A percentile compares a stretch with the other conserved stretches of the same genome.
phyloP scores from a whole-genome alignment of 1,140 invertebrate genomes.

The Chironomus tepperi region DNA sequence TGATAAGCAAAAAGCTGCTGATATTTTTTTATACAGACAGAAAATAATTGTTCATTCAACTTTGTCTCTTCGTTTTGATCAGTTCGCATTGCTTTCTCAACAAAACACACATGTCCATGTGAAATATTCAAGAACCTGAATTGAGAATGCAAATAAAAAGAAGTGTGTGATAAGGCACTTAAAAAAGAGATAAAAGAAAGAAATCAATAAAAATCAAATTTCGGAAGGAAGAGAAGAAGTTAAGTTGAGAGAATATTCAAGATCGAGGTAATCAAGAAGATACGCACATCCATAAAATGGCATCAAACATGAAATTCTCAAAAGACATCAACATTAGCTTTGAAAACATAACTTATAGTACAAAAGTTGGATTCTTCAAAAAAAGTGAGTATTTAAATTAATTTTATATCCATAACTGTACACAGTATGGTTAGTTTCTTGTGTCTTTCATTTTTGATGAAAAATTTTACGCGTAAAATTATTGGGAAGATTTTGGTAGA shows the following conservation, averaged over 20 bases:
- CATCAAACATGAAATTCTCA: background rate
- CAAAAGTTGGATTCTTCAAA: conserved; percentile 32
- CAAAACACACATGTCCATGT: background rate
- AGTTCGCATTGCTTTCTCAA: background rate
- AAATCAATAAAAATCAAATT: no score
- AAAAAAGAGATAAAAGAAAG: no score
- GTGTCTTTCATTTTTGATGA: no score
- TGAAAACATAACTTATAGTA: conserved; percentile 33
- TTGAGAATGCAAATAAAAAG: background rate
- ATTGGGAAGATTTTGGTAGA: no score
- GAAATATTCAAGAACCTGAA: background rate
- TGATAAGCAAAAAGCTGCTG: no score
- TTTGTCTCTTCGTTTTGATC: background rate
- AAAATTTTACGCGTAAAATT: no score
- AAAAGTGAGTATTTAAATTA: conserved; percentile 31
- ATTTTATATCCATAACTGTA: no score
- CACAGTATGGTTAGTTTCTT: no score
- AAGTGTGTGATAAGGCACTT: background rate
- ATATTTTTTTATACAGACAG: background rate
- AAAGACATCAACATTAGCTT: conserved; percentile 36
- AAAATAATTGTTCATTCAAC: background rate
- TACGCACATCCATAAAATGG: no score
- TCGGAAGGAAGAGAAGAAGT: no score
- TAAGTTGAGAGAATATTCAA: no score
- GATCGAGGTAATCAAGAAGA: no score